A percentile compares a stretch with the other conserved stretches of the same genome.
Evolutionary conservation across 1,140 invertebrate species (phyloP).

Genomic region (Leptinotarsa texana): DNA sequence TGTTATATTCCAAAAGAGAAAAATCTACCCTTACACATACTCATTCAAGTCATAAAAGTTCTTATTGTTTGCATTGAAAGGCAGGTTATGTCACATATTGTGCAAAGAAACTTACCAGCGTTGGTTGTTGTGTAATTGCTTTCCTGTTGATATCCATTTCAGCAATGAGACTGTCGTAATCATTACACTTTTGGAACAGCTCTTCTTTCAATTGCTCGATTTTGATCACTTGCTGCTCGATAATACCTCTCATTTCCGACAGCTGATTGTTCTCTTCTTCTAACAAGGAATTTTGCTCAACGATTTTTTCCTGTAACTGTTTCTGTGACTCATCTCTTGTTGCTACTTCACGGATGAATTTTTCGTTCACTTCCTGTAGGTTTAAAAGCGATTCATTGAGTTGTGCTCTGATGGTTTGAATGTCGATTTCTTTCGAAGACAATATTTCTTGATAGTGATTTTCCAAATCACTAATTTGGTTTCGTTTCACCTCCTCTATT

Average conservation of each 20-base stretch:
- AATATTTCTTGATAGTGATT: constrained; percentile 45
- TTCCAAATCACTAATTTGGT: constrained; percentile 33
- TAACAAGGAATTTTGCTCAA: constrained; percentile 59
- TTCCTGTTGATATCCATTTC: constrained; percentile 50
- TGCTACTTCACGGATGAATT: constrained; percentile 21
- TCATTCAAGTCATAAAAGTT: too few species aligned
- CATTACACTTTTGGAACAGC: constrained; percentile 62
- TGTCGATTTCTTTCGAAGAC: constrained; percentile 38
- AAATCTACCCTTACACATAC: too few species aligned
- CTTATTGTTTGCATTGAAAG: too few species aligned
- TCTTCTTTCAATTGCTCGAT: constrained; percentile 69
- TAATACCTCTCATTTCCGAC: constrained; percentile 59
- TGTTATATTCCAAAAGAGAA: too few species aligned
- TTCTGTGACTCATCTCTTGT: constrained; percentile 28
- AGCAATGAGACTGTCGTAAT: constrained; percentile 59
- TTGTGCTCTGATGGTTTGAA: constrained; percentile 33
- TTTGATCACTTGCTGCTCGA: constrained; percentile 70
- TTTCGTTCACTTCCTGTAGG: constrained; percentile 34
- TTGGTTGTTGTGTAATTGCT: constrained; percentile 36
- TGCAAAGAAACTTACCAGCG: background rate
- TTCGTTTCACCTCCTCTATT: constrained; percentile 37
- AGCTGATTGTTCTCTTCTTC: constrained; percentile 62
- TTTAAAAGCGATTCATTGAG: constrained; percentile 30
- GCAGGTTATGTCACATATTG: too few species aligned
- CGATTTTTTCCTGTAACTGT: constrained; percentile 52